Evolutionary conservation across 23 tunicate genomes (phyloP), one percentile per base, ranked within the genome.

Genomic region (Botrylloides violaceus): DNA sequence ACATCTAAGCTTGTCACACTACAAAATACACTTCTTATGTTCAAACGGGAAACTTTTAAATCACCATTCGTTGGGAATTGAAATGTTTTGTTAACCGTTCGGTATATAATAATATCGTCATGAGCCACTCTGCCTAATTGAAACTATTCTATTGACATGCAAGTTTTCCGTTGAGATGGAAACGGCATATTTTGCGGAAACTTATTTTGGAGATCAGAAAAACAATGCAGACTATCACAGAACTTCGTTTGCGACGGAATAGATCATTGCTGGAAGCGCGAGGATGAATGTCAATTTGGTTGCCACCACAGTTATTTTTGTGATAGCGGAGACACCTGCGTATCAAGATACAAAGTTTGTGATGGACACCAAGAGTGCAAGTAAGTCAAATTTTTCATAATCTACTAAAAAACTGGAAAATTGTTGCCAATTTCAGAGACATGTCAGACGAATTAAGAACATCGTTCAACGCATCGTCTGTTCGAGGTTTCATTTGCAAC

Each of bases 401-500:
- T 43, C 53, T 15, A 43, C 9, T 43, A 43, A 60, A 60, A 60
- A 60, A 21, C n/a, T 27, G 32, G 21, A 12, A 23, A 21, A 19
- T 12, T 64, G 53, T 9, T 43, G 15, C 53, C 53, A 22, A 24
- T 50, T 36, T 34, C 50, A 87, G 95, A n/a, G 95, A 87, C 34
- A n/a, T 29, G n/a, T 50, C 76, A 24, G 95, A 87, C 68, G 95
- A 87, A 71, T 74, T 78, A 27, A 47, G 25, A 3, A 58, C 77
- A 24, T 37, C 64, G 39, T 56, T 32, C 30, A 64, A 71, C 1
- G 2, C 47, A 22, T 30, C 82, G 3, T 33, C 29, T 23, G 49
- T 60, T 32, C 74, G 85, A 50, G 95, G 94, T 25, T 87, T 87
- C 76, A 80, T 79, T 38, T 87, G 95, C 78, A 63, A 33, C 2